Percentiles rank a stretch among this genome's conserved stretches.
These are phyloP conservation scores for Rhinolophus sinicus DNA, from an alignment of 2,113 vertebrate species.

Conservation along the genomic window DNA sequence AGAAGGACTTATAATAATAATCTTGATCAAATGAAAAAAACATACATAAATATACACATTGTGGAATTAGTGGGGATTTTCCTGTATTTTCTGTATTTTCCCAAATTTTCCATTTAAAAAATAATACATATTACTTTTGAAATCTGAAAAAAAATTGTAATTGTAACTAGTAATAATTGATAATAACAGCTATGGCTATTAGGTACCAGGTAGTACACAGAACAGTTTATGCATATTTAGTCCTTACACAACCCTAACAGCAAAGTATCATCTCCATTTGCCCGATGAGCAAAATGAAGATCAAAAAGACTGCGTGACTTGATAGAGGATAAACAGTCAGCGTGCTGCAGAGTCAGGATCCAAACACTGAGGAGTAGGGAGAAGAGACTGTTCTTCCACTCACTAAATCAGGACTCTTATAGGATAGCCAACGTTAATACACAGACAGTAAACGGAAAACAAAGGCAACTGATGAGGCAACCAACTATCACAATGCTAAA, in stretches of 20 bases:
- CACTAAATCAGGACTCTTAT: neutral
- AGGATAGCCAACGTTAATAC: neutral
- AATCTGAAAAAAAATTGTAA: neutral
- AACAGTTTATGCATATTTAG: neutral
- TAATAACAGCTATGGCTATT: neutral
- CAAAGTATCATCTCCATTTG: neutral
- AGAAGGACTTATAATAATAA: neutral
- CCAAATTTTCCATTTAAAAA: conserved; percentile 3
- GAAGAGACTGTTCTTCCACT: neutral
- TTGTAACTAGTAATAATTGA: neutral
- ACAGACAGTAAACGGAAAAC: neutral
- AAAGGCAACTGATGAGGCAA: neutral
- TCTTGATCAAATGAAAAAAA: neutral
- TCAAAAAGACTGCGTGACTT: neutral
- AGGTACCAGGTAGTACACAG: neutral
- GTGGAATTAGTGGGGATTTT: neutral
- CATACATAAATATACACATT: neutral
- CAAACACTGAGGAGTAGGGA: neutral
- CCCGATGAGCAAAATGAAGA: neutral
- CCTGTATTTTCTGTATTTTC: neutral
- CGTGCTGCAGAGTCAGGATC: neutral
- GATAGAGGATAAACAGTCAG: neutral
- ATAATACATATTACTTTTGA: neutral
- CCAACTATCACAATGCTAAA: neutral
- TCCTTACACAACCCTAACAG: neutral